Conservation (phyloP, 1,140 invertebrate species). For the Philopotamus ludificatus region DNA sequence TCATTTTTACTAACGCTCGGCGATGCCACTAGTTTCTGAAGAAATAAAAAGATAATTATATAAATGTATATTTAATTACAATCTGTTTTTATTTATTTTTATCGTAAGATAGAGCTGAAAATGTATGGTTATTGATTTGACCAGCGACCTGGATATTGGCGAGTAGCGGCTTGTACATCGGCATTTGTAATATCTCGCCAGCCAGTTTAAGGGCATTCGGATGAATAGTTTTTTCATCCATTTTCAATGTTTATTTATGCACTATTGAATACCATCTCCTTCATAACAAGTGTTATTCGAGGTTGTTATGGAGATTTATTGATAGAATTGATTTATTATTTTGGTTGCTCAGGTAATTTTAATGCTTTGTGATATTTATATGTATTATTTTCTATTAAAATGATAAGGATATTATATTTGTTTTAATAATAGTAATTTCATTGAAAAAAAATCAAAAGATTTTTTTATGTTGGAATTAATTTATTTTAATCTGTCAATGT, state of each 20-base stretch:
- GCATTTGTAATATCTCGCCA: constrained; percentile 58
- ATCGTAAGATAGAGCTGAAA: neutral
- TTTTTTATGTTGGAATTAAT: no score
- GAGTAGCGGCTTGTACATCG: constrained; percentile 60
- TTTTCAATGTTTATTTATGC: constrained; percentile 39
- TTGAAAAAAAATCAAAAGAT: no score
- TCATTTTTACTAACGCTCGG: constrained; percentile 70
- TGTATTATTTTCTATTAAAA: no score
- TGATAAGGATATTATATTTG: no score
- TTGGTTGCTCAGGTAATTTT: no score
- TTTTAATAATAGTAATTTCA: no score
- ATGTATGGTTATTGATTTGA: constrained; percentile 36
- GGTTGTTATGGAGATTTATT: no score
- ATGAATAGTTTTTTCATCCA: constrained; percentile 59
- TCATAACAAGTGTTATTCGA: no score
- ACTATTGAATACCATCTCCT: no score
- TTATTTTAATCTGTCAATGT: no score
- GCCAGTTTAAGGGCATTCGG: constrained; percentile 59
- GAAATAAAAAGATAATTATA: constrained; percentile 29
- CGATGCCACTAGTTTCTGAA: constrained; percentile 71
- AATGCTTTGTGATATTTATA: no score
- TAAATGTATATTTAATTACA: constrained; percentile 15
- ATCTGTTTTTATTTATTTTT: constrained; percentile 4
- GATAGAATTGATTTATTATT: neutral
- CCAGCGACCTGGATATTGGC: constrained; percentile 54